Evolutionary conservation across 1,140 invertebrate genomes (phyloP).

Genomic region (Polypedilum vanderplanki): DNA sequence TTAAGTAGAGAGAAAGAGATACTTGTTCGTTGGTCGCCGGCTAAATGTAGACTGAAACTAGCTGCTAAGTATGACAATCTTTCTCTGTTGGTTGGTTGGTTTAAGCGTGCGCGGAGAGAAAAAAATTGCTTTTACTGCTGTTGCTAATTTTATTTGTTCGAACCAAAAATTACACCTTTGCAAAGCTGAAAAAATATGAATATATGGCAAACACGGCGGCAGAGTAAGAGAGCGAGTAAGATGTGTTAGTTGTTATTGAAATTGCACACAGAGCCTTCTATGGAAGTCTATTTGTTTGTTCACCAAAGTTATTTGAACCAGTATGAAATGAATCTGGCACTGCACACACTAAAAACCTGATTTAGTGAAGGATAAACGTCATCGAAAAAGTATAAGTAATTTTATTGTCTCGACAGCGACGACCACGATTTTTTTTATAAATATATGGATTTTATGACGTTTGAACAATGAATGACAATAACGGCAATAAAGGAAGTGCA

Average conservation of each 20-base stretch:
- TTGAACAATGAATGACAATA: too few relatives aligned
- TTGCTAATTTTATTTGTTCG: conserved; percentile 11
- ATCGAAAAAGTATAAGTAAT: not conserved
- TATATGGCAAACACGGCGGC: not conserved
- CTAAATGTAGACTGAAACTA: conserved; percentile 17
- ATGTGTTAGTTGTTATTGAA: not conserved
- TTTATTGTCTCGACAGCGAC: not conserved
- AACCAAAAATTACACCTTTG: conserved; percentile 28
- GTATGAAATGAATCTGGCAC: too few relatives aligned
- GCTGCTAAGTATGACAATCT: not conserved
- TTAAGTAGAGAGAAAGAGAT: not conserved
- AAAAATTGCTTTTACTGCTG: not conserved
- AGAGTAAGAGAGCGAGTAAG: not conserved
- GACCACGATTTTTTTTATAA: too few relatives aligned
- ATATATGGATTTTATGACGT: too few relatives aligned
- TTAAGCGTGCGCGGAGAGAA: too few relatives aligned
- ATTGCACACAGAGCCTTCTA: not conserved
- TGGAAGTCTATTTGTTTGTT: too few relatives aligned
- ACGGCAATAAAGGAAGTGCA: too few relatives aligned
- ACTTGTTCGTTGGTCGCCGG: conserved; percentile 4
- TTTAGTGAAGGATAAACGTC: not conserved
- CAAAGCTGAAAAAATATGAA: not conserved
- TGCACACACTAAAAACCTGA: too few relatives aligned
- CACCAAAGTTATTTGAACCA: too few relatives aligned
- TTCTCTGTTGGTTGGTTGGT: not conserved